Conservation (phyloP, 1,140 invertebrate species). For the Trinorchestia longiramus region DNA sequence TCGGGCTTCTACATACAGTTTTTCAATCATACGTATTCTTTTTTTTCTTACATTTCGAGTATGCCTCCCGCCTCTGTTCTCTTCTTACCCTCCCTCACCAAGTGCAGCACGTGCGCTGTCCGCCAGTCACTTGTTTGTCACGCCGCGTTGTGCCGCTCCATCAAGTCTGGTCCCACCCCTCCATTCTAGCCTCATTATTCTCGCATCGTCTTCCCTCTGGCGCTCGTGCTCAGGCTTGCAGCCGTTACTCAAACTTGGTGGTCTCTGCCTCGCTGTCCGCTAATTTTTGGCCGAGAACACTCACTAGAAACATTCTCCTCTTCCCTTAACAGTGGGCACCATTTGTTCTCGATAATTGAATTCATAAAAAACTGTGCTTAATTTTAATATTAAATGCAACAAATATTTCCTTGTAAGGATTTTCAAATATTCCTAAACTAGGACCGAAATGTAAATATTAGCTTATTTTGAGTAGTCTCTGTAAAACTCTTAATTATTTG, state of each 20-base stretch:
- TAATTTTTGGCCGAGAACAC: background rate
- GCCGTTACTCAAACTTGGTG: background rate
- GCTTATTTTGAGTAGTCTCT: background rate
- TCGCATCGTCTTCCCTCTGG: constrained; percentile 20
- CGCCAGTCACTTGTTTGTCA: constrained; percentile 51
- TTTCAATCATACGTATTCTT: background rate
- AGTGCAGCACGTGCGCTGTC: background rate
- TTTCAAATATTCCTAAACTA: background rate
- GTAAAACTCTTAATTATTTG: background rate
- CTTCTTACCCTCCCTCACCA: background rate
- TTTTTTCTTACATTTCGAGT: background rate
- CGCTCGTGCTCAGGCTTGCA: background rate
- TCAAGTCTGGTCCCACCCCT: constrained; percentile 3
- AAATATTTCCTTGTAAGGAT: background rate
- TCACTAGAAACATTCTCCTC: background rate
- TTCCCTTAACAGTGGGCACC: background rate
- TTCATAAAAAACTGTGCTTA: background rate
- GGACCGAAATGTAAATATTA: background rate
- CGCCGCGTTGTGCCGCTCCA: constrained; percentile 32
- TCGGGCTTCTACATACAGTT: too few relatives aligned
- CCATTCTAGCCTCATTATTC: constrained; percentile 23
- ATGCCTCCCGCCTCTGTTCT: background rate
- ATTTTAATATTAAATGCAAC: background rate
- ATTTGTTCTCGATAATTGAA: background rate
- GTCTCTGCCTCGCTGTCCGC: background rate